Base-by-base conservation (phyloP, 1,140 invertebrate species). In the Drosophila kurseongensis region DNA sequence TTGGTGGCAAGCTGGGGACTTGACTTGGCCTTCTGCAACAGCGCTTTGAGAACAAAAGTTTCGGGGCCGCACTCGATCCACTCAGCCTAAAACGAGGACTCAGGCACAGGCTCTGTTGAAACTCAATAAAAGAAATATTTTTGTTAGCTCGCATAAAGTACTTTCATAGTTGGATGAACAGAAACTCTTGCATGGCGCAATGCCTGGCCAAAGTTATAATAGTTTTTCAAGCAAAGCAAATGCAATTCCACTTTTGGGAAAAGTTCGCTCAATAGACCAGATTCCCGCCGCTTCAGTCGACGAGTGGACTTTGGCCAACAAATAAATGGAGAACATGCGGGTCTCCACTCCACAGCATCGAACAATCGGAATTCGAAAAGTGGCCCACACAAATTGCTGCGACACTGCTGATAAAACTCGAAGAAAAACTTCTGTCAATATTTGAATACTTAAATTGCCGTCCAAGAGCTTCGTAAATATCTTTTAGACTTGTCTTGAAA, bases 121-220 rank as follows among this genome's bases (percentile, higher is more conserved):
- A 88, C 83, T 88, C 83, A 88, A 88, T 88, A 89, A 88, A 88
- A 88, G 83, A 88, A 88, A 88, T 88, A 88, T 88, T 88, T 88
- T 88, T 89, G 84, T 89, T 88, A 88, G 83, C 84, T 82, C 72
- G 89, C 83, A 89, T 88, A 88, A 88, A 88, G 83, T 88, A 88
- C 83, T 89, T 88, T 86, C 75, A 86, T 86, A 86, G 84, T 88
- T 88, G 83, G 83, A 76, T 88, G 83, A 88, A 88, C 84, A 89
- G 83, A 88, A 88, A 85, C 77, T 78, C 76, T 83, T 62, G 80
- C 71, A 55, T 51, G 72, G 68, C 36, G 47, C 14, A 38, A 44
- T 74, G 59, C 23, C 47, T 73, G 52, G 72, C 63, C 80, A 77
- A 88, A 88, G 59, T 88, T 88, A 88, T 88, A 88, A 88, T 88